Evolutionary conservation across 1,140 invertebrate genomes (phyloP).

Genomic region (Drosophila watanabei): DNA sequence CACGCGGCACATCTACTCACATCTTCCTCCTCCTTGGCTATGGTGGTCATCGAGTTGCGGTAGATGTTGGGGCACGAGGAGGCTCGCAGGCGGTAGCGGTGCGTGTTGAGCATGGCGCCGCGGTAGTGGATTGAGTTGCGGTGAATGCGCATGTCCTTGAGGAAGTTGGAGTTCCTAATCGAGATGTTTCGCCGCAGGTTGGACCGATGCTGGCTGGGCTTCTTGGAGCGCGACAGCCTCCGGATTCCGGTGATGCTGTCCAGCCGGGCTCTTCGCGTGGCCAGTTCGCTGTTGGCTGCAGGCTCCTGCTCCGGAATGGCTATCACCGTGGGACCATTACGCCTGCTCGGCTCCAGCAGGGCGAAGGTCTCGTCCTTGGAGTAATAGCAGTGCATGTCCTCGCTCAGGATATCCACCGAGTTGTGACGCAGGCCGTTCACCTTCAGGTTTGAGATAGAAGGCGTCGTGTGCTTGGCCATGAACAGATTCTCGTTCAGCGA

Average conservation of each 20-base stretch:
- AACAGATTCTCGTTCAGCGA: slow-evolving; percentile 81
- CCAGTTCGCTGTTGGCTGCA: slow-evolving; percentile 47
- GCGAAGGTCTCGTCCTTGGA: slow-evolving; percentile 68
- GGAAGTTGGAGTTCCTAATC: slow-evolving; percentile 88
- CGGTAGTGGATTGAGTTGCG: slow-evolving; percentile 93
- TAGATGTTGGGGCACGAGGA: slow-evolving; percentile 96
- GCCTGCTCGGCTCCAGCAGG: slow-evolving; percentile 56
- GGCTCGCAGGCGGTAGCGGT: slow-evolving; percentile 93
- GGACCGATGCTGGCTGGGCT: slow-evolving; percentile 66
- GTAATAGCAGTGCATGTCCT: slow-evolving; percentile 75
- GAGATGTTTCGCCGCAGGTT: slow-evolving; percentile 78
- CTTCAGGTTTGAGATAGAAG: slow-evolving; percentile 64
- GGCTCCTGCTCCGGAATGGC: slow-evolving; percentile 61
- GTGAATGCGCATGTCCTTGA: slow-evolving; percentile 91
- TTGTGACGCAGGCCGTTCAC: slow-evolving; percentile 74
- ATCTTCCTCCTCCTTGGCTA: slow-evolving; percentile 91
- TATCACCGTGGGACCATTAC: slow-evolving; percentile 58
- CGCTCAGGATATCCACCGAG: slow-evolving; percentile 76
- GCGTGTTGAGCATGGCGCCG: slow-evolving; percentile 91
- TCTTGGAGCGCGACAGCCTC: slow-evolving; percentile 76
- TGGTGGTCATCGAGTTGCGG: slow-evolving; percentile 94
- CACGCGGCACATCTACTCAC: slow-evolving; percentile 69
- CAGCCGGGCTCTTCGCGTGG: slow-evolving; percentile 59
- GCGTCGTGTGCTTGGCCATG: slow-evolving; percentile 54
- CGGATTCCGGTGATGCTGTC: slow-evolving; percentile 80